These are phyloP conservation scores for Melieria crassipennis DNA, from an alignment of 2,888 invertebrate species.

Conservation along the genomic window DNA sequence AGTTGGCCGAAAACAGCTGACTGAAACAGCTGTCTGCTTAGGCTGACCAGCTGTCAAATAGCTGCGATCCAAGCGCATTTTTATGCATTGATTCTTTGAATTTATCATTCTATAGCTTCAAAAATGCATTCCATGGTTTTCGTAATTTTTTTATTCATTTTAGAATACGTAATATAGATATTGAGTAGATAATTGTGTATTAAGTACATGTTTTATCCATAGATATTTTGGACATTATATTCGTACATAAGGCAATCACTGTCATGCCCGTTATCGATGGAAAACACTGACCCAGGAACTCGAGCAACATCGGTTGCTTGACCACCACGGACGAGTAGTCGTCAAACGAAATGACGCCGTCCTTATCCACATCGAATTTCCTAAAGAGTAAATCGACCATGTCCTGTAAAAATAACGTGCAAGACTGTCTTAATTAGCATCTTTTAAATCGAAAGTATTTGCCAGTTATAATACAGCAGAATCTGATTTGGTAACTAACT, in stretches of 20 bases:
- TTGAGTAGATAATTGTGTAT: neutral
- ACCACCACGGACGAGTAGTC: conserved; percentile 70
- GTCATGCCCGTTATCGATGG: conserved; percentile 67
- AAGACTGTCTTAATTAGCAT: neutral
- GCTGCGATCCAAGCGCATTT: too few species aligned
- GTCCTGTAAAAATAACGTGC: neutral
- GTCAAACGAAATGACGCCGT: conserved; percentile 75
- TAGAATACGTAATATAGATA: too few species aligned
- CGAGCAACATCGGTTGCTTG: conserved; percentile 74
- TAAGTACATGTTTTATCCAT: conserved; percentile 32
- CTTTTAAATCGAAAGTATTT: neutral
- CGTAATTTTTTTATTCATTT: too few species aligned
- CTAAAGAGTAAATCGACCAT: conserved; percentile 77
- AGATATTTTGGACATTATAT: conserved; percentile 47
- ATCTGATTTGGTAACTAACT: too few species aligned
- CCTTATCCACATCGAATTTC: conserved; percentile 79
- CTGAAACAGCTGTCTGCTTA: neutral
- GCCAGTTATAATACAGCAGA: too few species aligned
- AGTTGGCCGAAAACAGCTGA: conserved; percentile 20
- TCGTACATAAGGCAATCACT: conserved; percentile 60
- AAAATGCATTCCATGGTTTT: too few species aligned
- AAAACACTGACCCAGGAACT: conserved; percentile 78
- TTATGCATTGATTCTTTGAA: too few species aligned
- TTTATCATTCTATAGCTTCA: too few species aligned
- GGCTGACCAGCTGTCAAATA: too few species aligned